These are phyloP conservation scores for Elgaria multicarinata DNA, from an alignment of 2,113 vertebrate genomes.

Conservation along the genomic window DNA sequence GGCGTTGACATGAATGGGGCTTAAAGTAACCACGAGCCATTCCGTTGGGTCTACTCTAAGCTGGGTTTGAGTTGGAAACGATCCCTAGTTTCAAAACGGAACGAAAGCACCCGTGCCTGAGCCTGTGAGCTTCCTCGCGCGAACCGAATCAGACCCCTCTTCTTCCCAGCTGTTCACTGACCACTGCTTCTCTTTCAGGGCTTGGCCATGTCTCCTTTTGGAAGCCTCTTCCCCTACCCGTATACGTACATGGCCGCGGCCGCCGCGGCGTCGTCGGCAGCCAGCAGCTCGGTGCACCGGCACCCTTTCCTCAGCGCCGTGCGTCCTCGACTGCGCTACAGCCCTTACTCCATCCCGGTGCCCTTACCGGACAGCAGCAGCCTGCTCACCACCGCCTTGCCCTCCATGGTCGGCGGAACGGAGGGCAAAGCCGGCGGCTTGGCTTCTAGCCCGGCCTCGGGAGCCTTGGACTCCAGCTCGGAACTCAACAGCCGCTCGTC, in stretches of 20 bases:
- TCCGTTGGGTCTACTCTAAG: too few species aligned
- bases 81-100: too few species aligned
- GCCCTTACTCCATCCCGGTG: constrained; percentile 91
- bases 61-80: too few species aligned
- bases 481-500: constrained; percentile 94
- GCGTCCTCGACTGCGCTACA: constrained; percentile 94
- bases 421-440: constrained; percentile 82
- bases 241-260: constrained; percentile 98
- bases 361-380: constrained; percentile 88
- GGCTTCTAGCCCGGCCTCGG: constrained; percentile 85
- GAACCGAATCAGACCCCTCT: not conserved
- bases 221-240: constrained; percentile 93
- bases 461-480: constrained; percentile 89
- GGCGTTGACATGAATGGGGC: too few species aligned
- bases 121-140: too few species aligned
- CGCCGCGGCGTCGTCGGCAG: constrained; percentile 84
- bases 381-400: constrained; percentile 85
- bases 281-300: constrained; percentile 88
- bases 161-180: not conserved
- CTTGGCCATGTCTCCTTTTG: constrained; percentile 95
- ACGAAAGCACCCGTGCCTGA: too few species aligned
- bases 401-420: constrained; percentile 74
- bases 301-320: constrained; percentile 93
- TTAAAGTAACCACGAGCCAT: too few species aligned
- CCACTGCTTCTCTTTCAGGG: constrained; percentile 78